phyloP scores from a whole-genome alignment of 2,113 vertebrate species.

The Alligator sinensis region DNA sequence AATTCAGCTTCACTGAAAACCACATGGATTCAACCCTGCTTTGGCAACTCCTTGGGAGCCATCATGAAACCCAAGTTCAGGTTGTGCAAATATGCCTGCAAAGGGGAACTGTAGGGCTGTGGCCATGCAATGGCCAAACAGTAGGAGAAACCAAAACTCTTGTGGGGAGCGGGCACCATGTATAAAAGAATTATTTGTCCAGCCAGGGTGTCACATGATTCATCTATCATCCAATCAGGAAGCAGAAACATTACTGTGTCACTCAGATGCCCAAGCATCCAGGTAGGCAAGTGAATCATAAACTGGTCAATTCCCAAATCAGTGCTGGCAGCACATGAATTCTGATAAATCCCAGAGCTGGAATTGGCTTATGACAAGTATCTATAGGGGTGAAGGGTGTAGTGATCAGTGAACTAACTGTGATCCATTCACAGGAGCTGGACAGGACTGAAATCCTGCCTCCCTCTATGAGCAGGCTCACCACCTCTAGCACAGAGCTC shows the following conservation, averaged over 20 bases:
- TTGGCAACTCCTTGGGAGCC: background rate
- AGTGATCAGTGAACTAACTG: background rate
- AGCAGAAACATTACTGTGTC: background rate
- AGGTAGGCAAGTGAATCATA: background rate
- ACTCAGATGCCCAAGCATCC: background rate
- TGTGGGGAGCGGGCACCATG: background rate
- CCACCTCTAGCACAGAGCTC: background rate
- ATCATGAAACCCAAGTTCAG: background rate
- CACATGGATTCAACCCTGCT: background rate
- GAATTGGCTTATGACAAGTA: background rate
- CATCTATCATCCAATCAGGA: background rate
- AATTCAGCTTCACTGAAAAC: background rate
- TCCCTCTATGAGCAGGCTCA: background rate
- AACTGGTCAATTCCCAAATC: background rate
- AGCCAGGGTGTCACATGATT: background rate
- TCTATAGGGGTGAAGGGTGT: no score
- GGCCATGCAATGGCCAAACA: no score
- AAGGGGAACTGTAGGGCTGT: background rate
- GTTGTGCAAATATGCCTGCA: background rate
- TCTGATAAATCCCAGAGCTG: background rate
- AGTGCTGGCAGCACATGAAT: background rate
- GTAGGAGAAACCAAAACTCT: background rate
- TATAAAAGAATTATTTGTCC: background rate
- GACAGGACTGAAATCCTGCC: background rate
- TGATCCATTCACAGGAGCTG: background rate